A percentile compares a stretch with the other conserved stretches of the same genome.
These are phyloP conservation scores for Sogatella furcifera DNA, from an alignment of 1,140 invertebrate genomes.

Conservation along the genomic window DNA sequence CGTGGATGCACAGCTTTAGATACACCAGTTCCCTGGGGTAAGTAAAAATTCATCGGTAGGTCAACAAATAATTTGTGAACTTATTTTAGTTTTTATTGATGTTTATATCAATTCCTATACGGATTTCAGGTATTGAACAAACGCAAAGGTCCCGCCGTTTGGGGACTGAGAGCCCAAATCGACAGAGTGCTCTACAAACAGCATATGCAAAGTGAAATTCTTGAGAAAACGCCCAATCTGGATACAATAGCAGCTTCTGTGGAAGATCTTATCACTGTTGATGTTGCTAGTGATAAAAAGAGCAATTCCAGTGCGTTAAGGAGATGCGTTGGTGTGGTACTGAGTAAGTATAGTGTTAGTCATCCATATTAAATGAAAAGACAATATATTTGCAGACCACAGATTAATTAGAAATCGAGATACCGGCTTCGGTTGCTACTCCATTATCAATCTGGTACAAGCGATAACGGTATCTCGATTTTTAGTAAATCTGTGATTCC, in stretches of 20 bases:
- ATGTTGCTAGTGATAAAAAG: conserved; percentile 9
- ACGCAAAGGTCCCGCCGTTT: conserved; percentile 77
- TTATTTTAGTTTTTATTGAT: no score
- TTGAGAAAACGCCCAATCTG: conserved; percentile 52
- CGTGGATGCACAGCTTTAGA: no score
- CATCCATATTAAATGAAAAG: no score
- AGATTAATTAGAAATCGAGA: no score
- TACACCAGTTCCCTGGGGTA: no score
- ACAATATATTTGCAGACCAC: no score
- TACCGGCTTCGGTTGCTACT: no score
- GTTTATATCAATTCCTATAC: no score
- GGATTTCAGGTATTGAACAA: conserved; percentile 38
- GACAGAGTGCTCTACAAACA: conserved; percentile 75
- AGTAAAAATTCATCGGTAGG: no score
- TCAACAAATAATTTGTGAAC: not conserved
- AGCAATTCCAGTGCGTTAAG: conserved; percentile 10
- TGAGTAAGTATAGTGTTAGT: conserved; percentile 43
- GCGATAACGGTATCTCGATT: no score
- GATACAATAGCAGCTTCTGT: conserved; percentile 63
- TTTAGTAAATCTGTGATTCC: no score
- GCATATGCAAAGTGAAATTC: conserved; percentile 68
- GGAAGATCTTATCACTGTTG: conserved; percentile 67
- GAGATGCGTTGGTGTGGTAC: conserved; percentile 47
- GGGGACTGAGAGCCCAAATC: conserved; percentile 85
- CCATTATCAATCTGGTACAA: no score